These are phyloP conservation scores for Mesorhabditis belari DNA, from an alignment of 2,888 invertebrate genomes.

Conservation along the genomic window DNA sequence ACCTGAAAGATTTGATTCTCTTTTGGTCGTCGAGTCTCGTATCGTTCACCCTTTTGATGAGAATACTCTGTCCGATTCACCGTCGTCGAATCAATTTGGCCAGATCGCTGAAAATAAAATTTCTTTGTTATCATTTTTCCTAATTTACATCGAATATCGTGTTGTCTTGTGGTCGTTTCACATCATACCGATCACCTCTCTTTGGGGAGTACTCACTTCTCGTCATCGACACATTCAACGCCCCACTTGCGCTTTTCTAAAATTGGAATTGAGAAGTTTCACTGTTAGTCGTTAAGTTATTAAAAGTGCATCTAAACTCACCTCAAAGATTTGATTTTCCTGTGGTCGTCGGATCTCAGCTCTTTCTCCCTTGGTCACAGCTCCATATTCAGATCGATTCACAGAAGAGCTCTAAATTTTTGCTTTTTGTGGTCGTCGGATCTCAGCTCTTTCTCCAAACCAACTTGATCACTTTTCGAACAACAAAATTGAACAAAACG, in stretches of 20 bases:
- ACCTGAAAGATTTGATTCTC: slow-evolving; percentile 8
- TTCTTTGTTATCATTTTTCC: slow-evolving; percentile 6
- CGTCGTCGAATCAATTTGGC: slow-evolving; percentile 8
- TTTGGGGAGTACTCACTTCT: not conserved
- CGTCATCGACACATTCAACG: not conserved
- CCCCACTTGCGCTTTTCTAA: not conserved
- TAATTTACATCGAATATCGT: not conserved
- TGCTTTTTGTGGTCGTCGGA: not conserved
- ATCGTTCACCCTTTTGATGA: slow-evolving; percentile 9
- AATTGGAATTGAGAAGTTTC: no score
- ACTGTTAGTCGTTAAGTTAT: no score
- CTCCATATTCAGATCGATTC: not conserved
- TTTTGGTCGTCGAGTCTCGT: slow-evolving; percentile 13
- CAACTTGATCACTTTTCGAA: no score
- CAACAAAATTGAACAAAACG: no score
- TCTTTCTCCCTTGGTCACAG: not conserved
- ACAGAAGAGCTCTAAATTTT: not conserved
- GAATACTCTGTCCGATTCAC: slow-evolving; percentile 7
- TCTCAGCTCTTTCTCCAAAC: not conserved
- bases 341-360: not conserved
- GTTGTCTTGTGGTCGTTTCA: not conserved
- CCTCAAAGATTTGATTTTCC: not conserved
- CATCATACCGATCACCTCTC: not conserved
- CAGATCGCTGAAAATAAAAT: slow-evolving; percentile 6
- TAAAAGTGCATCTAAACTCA: no score